phyloP scores from a whole-genome alignment of 2,797 vertebrate genomes.

The Triplophysa yarkandensis region DNA sequence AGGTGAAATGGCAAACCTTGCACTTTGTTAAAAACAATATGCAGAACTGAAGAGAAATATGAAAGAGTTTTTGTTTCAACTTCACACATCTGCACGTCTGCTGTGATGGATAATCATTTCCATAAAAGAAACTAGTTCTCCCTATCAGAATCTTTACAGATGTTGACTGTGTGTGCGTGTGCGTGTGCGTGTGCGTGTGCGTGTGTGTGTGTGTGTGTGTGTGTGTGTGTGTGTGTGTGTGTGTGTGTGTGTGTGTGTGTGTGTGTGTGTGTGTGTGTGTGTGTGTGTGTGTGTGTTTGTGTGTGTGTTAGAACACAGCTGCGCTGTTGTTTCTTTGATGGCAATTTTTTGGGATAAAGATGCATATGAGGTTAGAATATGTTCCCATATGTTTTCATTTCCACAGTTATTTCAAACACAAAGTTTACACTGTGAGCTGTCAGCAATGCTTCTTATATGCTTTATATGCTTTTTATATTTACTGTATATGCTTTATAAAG shows the following conservation, averaged over 20 bases:
- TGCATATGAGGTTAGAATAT: slow-evolving; percentile 42
- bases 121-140: slow-evolving; percentile 6
- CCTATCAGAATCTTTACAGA: slow-evolving; percentile 29
- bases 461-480: slow-evolving; percentile 7
- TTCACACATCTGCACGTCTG: slow-evolving; percentile 25
- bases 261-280: too few species aligned
- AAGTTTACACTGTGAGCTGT: neutral
- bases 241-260: too few species aligned
- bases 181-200: neutral
- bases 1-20: neutral
- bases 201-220: too few species aligned
- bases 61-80: neutral
- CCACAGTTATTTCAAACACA: slow-evolving; percentile 20
- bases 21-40: neutral
- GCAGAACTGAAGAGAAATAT: neutral
- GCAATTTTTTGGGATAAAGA: slow-evolving; percentile 53
- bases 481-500: too few species aligned
- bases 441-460: neutral
- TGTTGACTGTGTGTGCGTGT: neutral
- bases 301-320: slow-evolving; percentile 30
- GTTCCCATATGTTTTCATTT: slow-evolving; percentile 29
- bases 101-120: slow-evolving; percentile 17
- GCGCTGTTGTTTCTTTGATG: slow-evolving; percentile 57
- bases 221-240: too few species aligned
- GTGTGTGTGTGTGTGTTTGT: too few species aligned